Evolutionary conservation across 2,888 invertebrate species (phyloP).

Genomic region (Baccha elongata): DNA sequence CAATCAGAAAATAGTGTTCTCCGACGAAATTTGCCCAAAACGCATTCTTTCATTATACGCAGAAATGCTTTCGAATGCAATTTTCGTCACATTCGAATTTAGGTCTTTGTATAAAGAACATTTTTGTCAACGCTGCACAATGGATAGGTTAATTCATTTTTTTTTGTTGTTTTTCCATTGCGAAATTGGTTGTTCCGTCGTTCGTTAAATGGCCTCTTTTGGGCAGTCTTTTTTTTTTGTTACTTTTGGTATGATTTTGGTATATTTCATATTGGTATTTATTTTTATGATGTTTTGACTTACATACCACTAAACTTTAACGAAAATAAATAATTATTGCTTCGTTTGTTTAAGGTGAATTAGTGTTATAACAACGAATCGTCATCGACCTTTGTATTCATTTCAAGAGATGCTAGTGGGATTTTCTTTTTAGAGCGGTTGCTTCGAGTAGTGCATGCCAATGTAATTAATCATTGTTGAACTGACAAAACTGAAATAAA

Average conservation of each 20-base stretch:
- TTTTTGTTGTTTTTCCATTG: slow-evolving; percentile 38
- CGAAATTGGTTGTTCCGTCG: slow-evolving; percentile 56
- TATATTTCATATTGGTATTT: neutral
- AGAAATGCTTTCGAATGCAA: slow-evolving; percentile 57
- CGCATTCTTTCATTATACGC: slow-evolving; percentile 34
- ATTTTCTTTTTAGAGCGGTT: neutral
- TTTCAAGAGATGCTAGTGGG: slow-evolving; percentile 23
- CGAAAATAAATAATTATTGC: slow-evolving; percentile 24
- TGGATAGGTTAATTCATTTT: slow-evolving; percentile 36
- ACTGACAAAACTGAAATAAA: neutral
- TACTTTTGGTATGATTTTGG: too few relatives aligned
- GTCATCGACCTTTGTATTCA: slow-evolving; percentile 68
- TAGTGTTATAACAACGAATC: slow-evolving; percentile 24
- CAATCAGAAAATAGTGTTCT: slow-evolving; percentile 55
- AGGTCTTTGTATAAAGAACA: slow-evolving; percentile 20
- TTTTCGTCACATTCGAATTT: slow-evolving; percentile 38
- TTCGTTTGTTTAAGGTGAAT: slow-evolving; percentile 1
- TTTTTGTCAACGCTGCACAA: slow-evolving; percentile 53
- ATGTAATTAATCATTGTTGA: neutral
- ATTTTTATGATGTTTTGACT: slow-evolving; percentile 35
- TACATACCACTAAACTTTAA: slow-evolving; percentile 26
- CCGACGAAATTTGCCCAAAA: slow-evolving; percentile 6
- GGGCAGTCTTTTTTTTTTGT: slow-evolving; percentile 1
- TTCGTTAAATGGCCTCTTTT: slow-evolving; percentile 66
- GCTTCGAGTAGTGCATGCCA: neutral